Percentiles rank a stretch among this genome's conserved stretches.
Conservation (phyloP, 2,888 invertebrate species). For the Drosophila neonasuta region DNA sequence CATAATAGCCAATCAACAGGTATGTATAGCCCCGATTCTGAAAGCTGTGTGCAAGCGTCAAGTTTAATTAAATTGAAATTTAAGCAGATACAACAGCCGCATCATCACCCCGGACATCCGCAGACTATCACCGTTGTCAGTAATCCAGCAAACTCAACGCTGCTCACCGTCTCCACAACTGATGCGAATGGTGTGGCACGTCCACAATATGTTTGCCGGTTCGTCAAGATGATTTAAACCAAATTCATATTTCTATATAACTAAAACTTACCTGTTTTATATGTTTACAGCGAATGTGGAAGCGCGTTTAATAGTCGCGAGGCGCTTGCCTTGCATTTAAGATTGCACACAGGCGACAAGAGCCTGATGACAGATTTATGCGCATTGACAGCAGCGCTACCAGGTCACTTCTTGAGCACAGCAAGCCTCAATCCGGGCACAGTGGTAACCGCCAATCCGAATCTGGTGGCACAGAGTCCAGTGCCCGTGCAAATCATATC, state of each 20-base stretch:
- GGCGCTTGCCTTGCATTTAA: slow-evolving; percentile 90
- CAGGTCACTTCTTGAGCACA: slow-evolving; percentile 85
- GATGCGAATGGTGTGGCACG: slow-evolving; percentile 80
- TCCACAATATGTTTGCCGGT: slow-evolving; percentile 82
- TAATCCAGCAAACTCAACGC: slow-evolving; percentile 80
- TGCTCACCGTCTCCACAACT: slow-evolving; percentile 80
- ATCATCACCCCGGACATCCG: slow-evolving; percentile 83
- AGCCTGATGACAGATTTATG: slow-evolving; percentile 91
- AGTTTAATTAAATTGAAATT: slow-evolving; percentile 68
- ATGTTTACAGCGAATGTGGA: slow-evolving; percentile 84
- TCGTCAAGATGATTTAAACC: slow-evolving; percentile 29
- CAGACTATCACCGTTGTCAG: slow-evolving; percentile 82
- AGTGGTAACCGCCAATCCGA: slow-evolving; percentile 81
- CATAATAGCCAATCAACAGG: slow-evolving; percentile 81
- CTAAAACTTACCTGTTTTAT: not conserved
- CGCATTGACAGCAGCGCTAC: slow-evolving; percentile 90
- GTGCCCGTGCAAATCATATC: slow-evolving; percentile 83
- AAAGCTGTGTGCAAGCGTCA: not conserved
- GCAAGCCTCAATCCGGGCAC: slow-evolving; percentile 81
- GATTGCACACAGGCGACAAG: slow-evolving; percentile 91
- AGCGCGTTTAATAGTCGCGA: slow-evolving; percentile 87
- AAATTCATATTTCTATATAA: not conserved
- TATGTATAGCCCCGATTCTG: slow-evolving; percentile 66
- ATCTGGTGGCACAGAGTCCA: slow-evolving; percentile 81
- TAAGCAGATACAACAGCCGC: slow-evolving; percentile 80